A percentile compares a stretch with the other conserved stretches of the same genome.
phyloP scores from a whole-genome alignment of 1,140 invertebrate species.

The Trichonephila clavipes region DNA sequence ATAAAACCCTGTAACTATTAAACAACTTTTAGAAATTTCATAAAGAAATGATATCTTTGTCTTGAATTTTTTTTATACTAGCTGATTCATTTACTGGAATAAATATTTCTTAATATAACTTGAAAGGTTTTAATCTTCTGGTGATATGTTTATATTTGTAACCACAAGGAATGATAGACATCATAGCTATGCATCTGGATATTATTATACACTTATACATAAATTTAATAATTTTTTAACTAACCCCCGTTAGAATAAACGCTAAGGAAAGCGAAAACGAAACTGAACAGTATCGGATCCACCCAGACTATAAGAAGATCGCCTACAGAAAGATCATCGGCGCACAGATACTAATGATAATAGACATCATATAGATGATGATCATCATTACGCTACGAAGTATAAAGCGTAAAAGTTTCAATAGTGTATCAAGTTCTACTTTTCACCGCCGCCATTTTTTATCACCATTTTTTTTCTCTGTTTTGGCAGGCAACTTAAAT shows the following conservation, averaged over 20 bases:
- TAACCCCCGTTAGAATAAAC: conserved; percentile 19
- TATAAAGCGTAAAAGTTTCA: conserved; percentile 57
- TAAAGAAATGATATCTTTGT: no score
- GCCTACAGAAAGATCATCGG: background rate
- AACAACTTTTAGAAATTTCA: no score
- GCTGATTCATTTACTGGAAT: no score
- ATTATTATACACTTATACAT: no score
- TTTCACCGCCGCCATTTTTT: background rate
- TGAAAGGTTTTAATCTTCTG: no score
- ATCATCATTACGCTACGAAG: conserved; percentile 41
- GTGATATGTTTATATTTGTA: no score
- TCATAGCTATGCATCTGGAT: no score
- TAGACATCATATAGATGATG: conserved; percentile 54
- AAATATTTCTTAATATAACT: no score
- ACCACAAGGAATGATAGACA: no score
- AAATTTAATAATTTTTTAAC: conserved; percentile 29
- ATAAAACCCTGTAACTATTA: no score
- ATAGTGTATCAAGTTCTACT: background rate
- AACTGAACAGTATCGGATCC: background rate
- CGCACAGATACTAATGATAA: conserved; percentile 50
- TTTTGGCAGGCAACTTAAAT: background rate
- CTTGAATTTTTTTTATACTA: no score
- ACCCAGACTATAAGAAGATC: conserved; percentile 27
- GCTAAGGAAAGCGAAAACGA: background rate
- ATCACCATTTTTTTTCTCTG: background rate